Base-by-base conservation (phyloP, 2,888 invertebrate species). In the Conchocele bisecta region DNA sequence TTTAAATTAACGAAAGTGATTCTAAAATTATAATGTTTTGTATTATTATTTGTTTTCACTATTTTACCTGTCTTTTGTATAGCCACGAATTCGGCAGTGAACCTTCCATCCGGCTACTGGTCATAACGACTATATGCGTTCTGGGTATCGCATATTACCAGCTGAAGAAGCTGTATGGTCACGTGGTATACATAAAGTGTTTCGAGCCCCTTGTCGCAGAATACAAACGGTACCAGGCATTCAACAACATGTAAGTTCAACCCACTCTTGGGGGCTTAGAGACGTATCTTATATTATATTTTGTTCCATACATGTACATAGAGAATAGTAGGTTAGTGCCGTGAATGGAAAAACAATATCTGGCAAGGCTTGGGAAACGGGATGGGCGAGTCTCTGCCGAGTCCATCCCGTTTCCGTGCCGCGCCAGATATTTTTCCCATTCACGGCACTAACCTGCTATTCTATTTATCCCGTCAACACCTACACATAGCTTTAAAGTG, bases 31-130 rank as follows among this genome's bases (percentile, higher is more conserved):
- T 15, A 3, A 29, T 41, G 6, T 28, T 24, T 17, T 33, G 28
- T 41, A 17, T 39, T 33, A 7, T 24, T 42, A 24, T 2, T 17
- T 9, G 28, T 20, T 44, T 28, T 44, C n/a, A 20, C 3, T 44
- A 3, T n/a, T n/a, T 5, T 7, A n/a, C 39, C 9, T 3, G 17
- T 37, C 15, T 26, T 22, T 51, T 3, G 39, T 48, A 9, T 35
- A 72, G 72, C 22, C 39, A 75, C 63, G 37, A 63, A 11, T 82
- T 80, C 51, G 81, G 81, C 11, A 79, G 79, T 46, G 83, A 83
- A 51, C 78, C 78, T 0, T 80, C 81, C 5, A 11, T 78, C 0
- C 65, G 83, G 7, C 63, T 83, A 17, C 58, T 83, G 20, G 76
- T 80, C n/a, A 31, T 77, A 0, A 83, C 83, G 7, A 9, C 78